Evolutionary conservation across 2,113 vertebrate species (phyloP).

Genomic region (Anas platyrhynchos): DNA sequence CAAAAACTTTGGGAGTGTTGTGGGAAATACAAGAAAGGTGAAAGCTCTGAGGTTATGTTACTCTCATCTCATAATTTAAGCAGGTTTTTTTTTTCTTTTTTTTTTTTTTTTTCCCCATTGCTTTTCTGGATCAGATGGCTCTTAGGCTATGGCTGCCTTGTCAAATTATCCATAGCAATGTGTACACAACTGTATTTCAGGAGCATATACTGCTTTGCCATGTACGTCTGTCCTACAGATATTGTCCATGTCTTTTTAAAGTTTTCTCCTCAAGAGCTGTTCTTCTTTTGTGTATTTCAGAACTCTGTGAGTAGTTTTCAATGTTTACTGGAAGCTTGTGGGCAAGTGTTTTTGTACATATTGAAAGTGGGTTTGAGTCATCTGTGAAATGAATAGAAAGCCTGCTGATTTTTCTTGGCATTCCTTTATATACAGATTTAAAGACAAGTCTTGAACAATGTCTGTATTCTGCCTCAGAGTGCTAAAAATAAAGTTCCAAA

Average conservation of each 20-base stretch:
- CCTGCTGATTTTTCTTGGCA: neutral
- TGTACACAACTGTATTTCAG: neutral
- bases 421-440: neutral
- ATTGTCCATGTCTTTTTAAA: neutral
- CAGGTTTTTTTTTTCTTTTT: neutral
- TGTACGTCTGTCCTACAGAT: neutral
- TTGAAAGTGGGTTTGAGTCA: neutral
- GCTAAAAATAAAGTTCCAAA: neutral
- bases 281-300: neutral
- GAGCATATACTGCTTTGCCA: neutral
- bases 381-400: neutral
- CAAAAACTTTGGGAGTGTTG: neutral
- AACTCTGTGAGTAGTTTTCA: neutral
- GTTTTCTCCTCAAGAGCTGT: neutral
- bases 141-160: neutral
- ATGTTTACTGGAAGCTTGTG: neutral
- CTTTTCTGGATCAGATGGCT: neutral
- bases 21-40: neutral
- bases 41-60: neutral
- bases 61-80: neutral
- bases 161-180: neutral
- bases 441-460: neutral
- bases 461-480: neutral
- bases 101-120: neutral
- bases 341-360: neutral